phyloP scores from a whole-genome alignment of 2,888 invertebrate genomes.

The Tetanocera ferruginea region DNA sequence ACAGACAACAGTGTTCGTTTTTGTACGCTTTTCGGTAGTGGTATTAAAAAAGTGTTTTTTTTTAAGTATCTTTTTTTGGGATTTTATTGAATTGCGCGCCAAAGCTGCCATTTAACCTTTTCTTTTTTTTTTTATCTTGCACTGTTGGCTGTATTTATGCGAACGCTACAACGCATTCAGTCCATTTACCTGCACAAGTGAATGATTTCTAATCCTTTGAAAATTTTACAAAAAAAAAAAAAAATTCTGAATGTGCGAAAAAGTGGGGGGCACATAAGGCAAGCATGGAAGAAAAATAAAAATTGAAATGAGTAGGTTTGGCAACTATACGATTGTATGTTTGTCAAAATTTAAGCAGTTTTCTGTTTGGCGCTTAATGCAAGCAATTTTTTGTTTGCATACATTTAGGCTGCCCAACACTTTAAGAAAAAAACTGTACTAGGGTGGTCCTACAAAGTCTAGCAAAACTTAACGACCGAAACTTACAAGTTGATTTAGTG shows the following conservation, averaged over 20 bases:
- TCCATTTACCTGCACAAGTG: constrained; percentile 68
- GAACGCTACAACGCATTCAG: constrained; percentile 57
- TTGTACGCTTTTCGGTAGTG: neutral
- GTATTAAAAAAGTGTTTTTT: constrained; percentile 19
- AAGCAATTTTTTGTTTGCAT: too few relatives aligned
- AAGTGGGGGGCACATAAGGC: too few relatives aligned
- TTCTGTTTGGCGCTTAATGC: too few relatives aligned
- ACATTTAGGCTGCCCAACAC: too few relatives aligned
- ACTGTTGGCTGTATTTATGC: constrained; percentile 14
- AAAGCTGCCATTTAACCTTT: constrained; percentile 39
- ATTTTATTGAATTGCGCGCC: constrained; percentile 45
- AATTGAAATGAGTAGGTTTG: neutral
- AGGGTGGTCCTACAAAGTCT: too few relatives aligned
- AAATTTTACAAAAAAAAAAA: neutral
- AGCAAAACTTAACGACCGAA: neutral
- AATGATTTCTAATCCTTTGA: constrained; percentile 64
- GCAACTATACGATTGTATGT: neutral
- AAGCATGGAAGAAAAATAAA: too few relatives aligned
- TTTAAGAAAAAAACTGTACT: too few relatives aligned
- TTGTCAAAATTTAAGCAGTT: too few relatives aligned
- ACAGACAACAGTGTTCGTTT: constrained; percentile 10
- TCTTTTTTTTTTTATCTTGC: neutral
- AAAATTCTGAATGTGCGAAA: too few relatives aligned
- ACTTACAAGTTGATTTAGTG: neutral
- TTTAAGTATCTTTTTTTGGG: constrained; percentile 10